These are phyloP conservation scores for Electrona antarctica DNA, from an alignment of 2,113 vertebrate genomes.

Conservation along the genomic window DNA sequence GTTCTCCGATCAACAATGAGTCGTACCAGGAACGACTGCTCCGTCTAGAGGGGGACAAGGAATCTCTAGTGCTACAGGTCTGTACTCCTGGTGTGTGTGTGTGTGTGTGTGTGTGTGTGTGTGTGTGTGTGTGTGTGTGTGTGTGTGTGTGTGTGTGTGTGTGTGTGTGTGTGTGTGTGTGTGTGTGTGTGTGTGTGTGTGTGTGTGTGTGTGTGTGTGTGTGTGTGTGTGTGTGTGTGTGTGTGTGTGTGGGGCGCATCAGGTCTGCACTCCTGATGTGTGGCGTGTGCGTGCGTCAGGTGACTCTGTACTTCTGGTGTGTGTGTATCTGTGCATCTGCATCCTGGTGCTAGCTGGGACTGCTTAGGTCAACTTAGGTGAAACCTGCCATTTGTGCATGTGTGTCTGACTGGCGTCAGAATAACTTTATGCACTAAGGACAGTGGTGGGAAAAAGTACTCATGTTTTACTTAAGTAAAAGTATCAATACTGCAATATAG, in stretches of 20 bases:
- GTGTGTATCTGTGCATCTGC: no score
- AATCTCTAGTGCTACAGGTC: conserved; percentile 94
- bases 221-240: neutral
- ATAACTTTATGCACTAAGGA: no score
- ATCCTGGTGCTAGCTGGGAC: no score
- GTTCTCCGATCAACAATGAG: conserved; percentile 85
- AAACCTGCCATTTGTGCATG: neutral
- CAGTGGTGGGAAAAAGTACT: no score
- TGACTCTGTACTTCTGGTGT: no score
- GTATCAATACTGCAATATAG: no score
- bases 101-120: neutral
- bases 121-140: neutral
- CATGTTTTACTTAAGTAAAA: no score
- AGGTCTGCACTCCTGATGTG: no score
- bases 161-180: conserved; percentile 7
- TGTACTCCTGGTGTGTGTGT: conserved; percentile 13
- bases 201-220: conserved; percentile 2
- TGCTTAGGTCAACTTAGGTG: no score
- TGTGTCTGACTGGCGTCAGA: no score
- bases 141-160: conserved; percentile 22
- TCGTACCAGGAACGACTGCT: conserved; percentile 90
- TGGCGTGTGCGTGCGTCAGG: no score
- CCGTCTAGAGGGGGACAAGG: conserved; percentile 92
- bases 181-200: conserved; percentile 3
- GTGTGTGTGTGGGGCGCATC: neutral